Evolutionary conservation across 64 coral and sea anemone genomes (phyloP).

Genomic region (Trachythela sp.): DNA sequence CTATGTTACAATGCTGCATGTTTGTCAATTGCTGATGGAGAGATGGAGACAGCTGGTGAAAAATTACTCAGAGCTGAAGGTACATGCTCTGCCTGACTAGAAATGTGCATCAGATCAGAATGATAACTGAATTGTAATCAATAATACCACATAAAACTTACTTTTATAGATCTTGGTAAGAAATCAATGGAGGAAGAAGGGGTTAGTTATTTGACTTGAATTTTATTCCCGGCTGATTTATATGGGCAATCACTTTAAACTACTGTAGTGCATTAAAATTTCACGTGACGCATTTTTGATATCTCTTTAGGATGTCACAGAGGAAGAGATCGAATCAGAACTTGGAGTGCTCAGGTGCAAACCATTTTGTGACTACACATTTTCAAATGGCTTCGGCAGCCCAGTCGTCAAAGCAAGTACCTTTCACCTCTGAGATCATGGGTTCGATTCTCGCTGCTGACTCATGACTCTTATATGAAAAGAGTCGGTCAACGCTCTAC

Average conservation of each 20-base stretch:
- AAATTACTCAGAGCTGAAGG: conserved; percentile 86
- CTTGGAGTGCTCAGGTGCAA: conserved; percentile 74
- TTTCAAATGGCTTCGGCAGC: neutral
- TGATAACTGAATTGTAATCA: too few relatives aligned
- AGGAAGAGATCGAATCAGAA: conserved; percentile 91
- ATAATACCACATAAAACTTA: too few relatives aligned
- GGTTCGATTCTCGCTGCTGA: too few relatives aligned
- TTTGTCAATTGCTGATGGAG: conserved; percentile 63
- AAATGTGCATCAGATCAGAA: too few relatives aligned
- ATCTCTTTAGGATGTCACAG: conserved; percentile 67
- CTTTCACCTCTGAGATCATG: too few relatives aligned
- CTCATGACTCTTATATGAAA: too few relatives aligned
- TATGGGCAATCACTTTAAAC: too few relatives aligned
- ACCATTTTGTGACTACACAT: neutral
- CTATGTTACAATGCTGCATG: conserved; percentile 94
- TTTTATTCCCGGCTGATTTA: too few relatives aligned
- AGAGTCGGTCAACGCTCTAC: too few relatives aligned
- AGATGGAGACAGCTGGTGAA: conserved; percentile 58
- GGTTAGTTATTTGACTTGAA: conserved; percentile 50
- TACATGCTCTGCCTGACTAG: neutral
- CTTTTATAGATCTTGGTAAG: conserved; percentile 65
- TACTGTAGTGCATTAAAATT: too few relatives aligned
- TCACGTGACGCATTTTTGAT: neutral
- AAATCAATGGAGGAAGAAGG: conserved; percentile 91
- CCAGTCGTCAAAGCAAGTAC: too few relatives aligned